Conservation (phyloP, 2,797 vertebrate genomes). For the Cygnus olor region DNA sequence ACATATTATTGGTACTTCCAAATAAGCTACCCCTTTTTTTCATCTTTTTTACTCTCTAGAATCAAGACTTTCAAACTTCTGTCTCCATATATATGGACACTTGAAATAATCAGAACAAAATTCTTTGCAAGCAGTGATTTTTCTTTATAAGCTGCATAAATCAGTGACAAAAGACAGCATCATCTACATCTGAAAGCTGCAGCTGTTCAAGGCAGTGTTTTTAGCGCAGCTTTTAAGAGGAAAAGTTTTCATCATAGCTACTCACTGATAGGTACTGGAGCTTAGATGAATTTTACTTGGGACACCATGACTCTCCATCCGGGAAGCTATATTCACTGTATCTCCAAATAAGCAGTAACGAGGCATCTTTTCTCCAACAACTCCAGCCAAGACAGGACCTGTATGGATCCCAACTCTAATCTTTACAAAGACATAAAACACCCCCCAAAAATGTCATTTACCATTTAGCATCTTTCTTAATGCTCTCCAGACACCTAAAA, state of each 20-base stretch:
- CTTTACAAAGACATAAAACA: slow-evolving; percentile 63
- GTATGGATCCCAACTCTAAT: slow-evolving; percentile 82
- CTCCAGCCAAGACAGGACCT: slow-evolving; percentile 78
- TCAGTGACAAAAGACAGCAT: neutral
- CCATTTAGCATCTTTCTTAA: slow-evolving; percentile 13
- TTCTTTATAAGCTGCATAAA: neutral
- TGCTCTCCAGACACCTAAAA: neutral
- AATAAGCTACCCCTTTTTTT: neutral
- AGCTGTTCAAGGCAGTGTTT: neutral
- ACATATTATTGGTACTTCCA: neutral
- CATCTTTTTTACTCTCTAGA: neutral
- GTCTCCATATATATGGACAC: neutral
- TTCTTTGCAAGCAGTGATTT: neutral
- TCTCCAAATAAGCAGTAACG: slow-evolving; percentile 84
- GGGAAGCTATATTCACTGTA: slow-evolving; percentile 81
- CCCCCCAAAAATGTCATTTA: neutral
- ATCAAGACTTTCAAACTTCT: neutral
- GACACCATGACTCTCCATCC: slow-evolving; percentile 81
- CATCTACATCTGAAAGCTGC: neutral
- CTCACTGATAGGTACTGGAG: slow-evolving; percentile 75
- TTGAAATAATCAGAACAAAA: neutral
- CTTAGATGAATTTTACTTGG: slow-evolving; percentile 83
- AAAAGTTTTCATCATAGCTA: neutral
- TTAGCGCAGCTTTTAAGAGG: neutral
- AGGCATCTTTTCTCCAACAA: slow-evolving; percentile 84